A percentile compares a stretch with the other conserved stretches of the same genome.
These are phyloP conservation scores for Sphecodes monilicornis DNA, from an alignment of 2,888 invertebrate genomes.

Conservation along the genomic window DNA sequence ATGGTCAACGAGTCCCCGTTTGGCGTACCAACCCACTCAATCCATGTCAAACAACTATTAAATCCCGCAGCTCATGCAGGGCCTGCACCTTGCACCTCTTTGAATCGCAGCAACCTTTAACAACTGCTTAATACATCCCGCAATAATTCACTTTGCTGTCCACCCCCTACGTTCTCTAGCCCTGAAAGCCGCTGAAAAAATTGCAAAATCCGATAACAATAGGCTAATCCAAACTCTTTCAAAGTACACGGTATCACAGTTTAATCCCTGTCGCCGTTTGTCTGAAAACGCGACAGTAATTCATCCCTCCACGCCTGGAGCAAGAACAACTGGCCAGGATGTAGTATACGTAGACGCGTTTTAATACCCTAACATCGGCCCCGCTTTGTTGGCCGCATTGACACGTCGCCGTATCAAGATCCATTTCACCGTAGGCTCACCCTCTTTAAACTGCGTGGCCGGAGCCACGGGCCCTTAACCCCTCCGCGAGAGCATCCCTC, in stretches of 20 bases:
- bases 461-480: constrained; percentile 34
- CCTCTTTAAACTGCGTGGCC: constrained; percentile 49
- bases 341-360: constrained; percentile 37
- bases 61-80: not conserved
- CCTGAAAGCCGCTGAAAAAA: not conserved
- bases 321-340: constrained; percentile 24
- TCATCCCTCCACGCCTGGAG: constrained; percentile 27
- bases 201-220: constrained; percentile 1
- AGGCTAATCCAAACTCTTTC: not conserved
- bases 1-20: not conserved
- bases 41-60: not conserved
- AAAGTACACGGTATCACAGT: constrained; percentile 3
- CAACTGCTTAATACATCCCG: not conserved
- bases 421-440: constrained; percentile 56
- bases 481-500: constrained; percentile 27
- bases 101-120: not conserved
- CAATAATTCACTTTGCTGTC: not conserved
- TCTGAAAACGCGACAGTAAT: constrained; percentile 46
- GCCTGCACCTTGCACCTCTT: not conserved
- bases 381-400: constrained; percentile 51
- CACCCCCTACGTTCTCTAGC: not conserved
- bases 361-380: constrained; percentile 49
- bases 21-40: not conserved
- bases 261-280: constrained; percentile 41
- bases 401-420: constrained; percentile 66